Evolutionary conservation across 2,113 vertebrate species (phyloP).

Genomic region (Carassius gibelio): DNA sequence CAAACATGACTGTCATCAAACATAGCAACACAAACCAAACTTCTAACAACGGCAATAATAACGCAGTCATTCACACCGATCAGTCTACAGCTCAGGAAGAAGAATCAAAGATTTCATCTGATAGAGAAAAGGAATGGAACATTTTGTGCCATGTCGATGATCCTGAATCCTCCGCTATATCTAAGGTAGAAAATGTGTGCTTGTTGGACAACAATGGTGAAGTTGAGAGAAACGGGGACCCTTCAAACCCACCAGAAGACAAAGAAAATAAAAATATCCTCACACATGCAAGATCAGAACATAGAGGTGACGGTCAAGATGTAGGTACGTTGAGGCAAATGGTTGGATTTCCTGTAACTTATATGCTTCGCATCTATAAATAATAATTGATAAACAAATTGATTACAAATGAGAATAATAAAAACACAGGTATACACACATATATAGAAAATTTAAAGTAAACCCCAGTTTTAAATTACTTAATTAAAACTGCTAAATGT

Average conservation of each 20-base stretch:
- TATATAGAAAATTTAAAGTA: no score
- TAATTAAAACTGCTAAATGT: not conserved
- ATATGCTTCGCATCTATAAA: not conserved
- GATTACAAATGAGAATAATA: not conserved
- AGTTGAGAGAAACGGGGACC: not conserved
- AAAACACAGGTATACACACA: not conserved
- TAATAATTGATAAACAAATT: not conserved
- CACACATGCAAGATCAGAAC: not conserved
- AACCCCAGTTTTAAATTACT: not conserved
- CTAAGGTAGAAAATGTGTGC: not conserved
- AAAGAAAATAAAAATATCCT: conserved; percentile 6
- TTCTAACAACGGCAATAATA: not conserved
- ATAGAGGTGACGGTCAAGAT: not conserved
- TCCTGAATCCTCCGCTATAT: not conserved
- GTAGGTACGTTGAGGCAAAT: not conserved
- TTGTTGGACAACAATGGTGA: not conserved
- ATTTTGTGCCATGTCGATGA: conserved; percentile 8
- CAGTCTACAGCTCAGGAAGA: not conserved
- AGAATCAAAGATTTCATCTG: not conserved
- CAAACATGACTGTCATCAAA: conserved; percentile 26
- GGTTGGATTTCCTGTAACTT: not conserved
- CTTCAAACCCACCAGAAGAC: not conserved
- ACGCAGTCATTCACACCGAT: not conserved
- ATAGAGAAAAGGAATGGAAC: not conserved
- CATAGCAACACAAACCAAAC: not conserved